Base-by-base conservation (phyloP, 2,797 vertebrate genomes). In the Rhinatrema bivittatum region DNA sequence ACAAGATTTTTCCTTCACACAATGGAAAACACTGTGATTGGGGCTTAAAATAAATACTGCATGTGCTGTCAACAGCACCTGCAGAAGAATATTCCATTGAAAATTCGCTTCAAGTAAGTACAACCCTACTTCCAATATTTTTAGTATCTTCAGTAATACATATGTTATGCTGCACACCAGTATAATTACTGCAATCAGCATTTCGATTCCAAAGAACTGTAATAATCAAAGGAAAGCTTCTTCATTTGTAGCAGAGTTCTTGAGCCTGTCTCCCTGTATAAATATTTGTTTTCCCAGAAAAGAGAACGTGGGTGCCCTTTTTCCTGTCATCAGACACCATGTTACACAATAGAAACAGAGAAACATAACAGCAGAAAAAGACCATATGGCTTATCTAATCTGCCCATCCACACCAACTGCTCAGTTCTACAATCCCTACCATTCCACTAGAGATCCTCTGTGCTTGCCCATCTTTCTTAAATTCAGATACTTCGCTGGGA, bases 131-230 rank as follows among this genome's bases (percentile, higher is more conserved):
- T 21, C 25, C 19, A 12, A 9, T 60, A 51, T 36, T 53, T 57
- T 59, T 44, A 51, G 46, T 28, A 18, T 7, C 27, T 60, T 53
- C 38, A 14, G 28, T 58, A 53, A 24, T 16, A 16, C 32, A 23
- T 42, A 12, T 4, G 30, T n/a, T 42, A 25, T 29, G 23, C 25
- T 39, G 42, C 42, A 25, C 20, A 10, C 23, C 12, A 25, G 15
- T 32, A 4, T 37, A 56, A 37, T 60, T 47, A 39, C 2, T 60
- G 25, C 29, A 47, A 42, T 47, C 38, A 50, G 22, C 7, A 42
- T 39, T 27, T 7, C 10, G 7, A 29, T 47, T 25, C 23, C 5
- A 3, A 9, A 28, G 25, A 10, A 19, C 10, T 22, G 9, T 16
- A 42, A 36, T 15, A 28, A 32, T 19, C 4, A 14, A 27, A 37